Conservation (phyloP, 1,140 invertebrate species). For the Ctenoplectra terminalis region DNA sequence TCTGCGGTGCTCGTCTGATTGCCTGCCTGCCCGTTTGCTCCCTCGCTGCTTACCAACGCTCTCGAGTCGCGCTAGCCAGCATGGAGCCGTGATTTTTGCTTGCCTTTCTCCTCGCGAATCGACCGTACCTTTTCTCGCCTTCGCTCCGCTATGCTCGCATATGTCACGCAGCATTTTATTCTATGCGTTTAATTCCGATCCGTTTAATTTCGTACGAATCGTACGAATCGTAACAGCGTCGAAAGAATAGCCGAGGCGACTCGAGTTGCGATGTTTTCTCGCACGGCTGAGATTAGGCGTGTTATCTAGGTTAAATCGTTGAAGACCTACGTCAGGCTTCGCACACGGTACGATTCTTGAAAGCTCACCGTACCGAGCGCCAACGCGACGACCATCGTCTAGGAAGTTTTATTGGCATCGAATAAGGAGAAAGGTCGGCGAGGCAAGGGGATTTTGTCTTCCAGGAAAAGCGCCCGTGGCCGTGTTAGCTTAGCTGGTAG, state of each 20-base stretch:
- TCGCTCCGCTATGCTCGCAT: constrained; percentile 30
- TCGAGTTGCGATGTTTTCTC: constrained; percentile 43
- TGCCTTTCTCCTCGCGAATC: constrained; percentile 65
- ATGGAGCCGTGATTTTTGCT: constrained; percentile 80
- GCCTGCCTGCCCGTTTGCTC: constrained; percentile 57
- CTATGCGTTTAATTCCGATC: not conserved
- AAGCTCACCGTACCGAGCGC: constrained; percentile 50
- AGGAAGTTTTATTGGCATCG: constrained; percentile 58
- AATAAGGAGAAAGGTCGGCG: constrained; percentile 34
- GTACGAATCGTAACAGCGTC: not conserved
- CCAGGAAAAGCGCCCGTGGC: constrained; percentile 58
- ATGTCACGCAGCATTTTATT: constrained; percentile 31
- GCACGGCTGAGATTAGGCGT: constrained; percentile 41
- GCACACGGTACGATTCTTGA: constrained; percentile 57
- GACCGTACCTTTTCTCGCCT: constrained; percentile 49
- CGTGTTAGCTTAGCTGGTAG: constrained; percentile 42
- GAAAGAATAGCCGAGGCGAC: not conserved
- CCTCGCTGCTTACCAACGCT: constrained; percentile 50
- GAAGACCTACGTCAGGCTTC: constrained; percentile 55
- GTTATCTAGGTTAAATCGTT: constrained; percentile 59
- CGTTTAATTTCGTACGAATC: no score
- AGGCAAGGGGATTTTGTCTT: constrained; percentile 54
- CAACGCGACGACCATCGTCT: constrained; percentile 28
- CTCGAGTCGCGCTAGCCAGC: constrained; percentile 75
- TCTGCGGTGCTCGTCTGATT: constrained; percentile 76